Evolutionary conservation across 2,797 vertebrate species (phyloP).

Genomic region (Chelmon rostratus): DNA sequence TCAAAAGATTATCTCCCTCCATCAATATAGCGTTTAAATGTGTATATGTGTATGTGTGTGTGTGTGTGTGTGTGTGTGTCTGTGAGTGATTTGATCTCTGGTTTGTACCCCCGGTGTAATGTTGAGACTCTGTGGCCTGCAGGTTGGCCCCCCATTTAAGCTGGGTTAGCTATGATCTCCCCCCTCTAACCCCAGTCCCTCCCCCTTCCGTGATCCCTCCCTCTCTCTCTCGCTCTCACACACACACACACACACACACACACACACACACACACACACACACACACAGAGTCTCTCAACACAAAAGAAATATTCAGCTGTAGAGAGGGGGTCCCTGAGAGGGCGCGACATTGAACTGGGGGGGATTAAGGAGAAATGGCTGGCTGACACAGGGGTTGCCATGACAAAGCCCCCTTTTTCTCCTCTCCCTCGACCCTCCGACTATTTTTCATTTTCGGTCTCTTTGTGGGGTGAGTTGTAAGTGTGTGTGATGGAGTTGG

Average conservation of each 20-base stretch:
- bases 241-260: constrained; percentile 17
- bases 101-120: constrained; percentile 74
- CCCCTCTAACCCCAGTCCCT: constrained; percentile 49
- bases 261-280: constrained; percentile 47
- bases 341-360: constrained; percentile 79
- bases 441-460: constrained; percentile 79
- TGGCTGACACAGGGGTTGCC: constrained; percentile 84
- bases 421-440: constrained; percentile 68
- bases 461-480: constrained; percentile 70
- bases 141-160: constrained; percentile 73
- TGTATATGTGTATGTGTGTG: constrained; percentile 38
- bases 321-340: constrained; percentile 78
- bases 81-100: constrained; percentile 68
- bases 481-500: constrained; percentile 60
- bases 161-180: constrained; percentile 73
- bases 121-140: constrained; percentile 73
- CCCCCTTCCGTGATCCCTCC: constrained; percentile 47
- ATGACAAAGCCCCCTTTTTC: constrained; percentile 83
- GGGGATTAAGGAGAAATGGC: constrained; percentile 85
- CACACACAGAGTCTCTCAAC: constrained; percentile 59
- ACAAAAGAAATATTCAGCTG: constrained; percentile 87
- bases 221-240: constrained; percentile 27
- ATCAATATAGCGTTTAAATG: constrained; percentile 69
- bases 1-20: constrained; percentile 77
- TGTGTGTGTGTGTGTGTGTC: constrained; percentile 28